A percentile compares a stretch with the other conserved stretches of the same genome.
phyloP scores from a whole-genome alignment of 1,140 invertebrate genomes.

The Chlorops oryzae region DNA sequence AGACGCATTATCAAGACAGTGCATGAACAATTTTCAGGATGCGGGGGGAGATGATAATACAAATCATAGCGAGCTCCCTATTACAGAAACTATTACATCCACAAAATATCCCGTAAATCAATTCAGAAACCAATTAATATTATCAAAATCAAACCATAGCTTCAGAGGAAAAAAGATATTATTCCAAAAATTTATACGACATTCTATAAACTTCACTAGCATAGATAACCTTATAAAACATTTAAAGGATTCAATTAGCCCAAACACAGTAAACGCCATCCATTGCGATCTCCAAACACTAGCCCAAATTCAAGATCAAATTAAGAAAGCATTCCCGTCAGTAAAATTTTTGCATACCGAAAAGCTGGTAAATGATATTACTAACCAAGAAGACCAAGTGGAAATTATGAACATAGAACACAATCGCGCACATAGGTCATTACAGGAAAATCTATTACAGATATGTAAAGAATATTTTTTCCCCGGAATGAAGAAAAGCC shows the following conservation, averaged over 20 bases:
- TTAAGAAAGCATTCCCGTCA: neutral
- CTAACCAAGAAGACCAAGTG: neutral
- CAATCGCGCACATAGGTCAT: too few species aligned
- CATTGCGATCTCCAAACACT: too few species aligned
- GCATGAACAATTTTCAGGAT: neutral
- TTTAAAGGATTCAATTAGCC: too few species aligned
- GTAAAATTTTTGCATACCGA: slow-evolving; percentile 6
- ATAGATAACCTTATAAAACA: too few species aligned
- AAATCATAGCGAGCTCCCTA: slow-evolving; percentile 13
- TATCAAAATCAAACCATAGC: too few species aligned
- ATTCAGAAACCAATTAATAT: slow-evolving; percentile 15
- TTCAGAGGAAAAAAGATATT: too few species aligned
- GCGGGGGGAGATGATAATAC: slow-evolving; percentile 8
- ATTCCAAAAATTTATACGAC: too few species aligned
- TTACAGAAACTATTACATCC: slow-evolving; percentile 15
- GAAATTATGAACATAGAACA: too few species aligned
- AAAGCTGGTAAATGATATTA: slow-evolving; percentile 4
- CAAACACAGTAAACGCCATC: too few species aligned
- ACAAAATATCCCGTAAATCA: slow-evolving; percentile 16
- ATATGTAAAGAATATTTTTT: neutral
- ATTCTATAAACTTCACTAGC: too few species aligned
- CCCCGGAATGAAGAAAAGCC: too few species aligned
- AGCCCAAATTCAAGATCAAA: neutral
- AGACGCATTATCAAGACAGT: slow-evolving; percentile 22
- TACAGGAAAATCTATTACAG: slow-evolving; percentile 1